phyloP scores from a whole-genome alignment of 2,797 vertebrate genomes.

The Tragopan temminckii region DNA sequence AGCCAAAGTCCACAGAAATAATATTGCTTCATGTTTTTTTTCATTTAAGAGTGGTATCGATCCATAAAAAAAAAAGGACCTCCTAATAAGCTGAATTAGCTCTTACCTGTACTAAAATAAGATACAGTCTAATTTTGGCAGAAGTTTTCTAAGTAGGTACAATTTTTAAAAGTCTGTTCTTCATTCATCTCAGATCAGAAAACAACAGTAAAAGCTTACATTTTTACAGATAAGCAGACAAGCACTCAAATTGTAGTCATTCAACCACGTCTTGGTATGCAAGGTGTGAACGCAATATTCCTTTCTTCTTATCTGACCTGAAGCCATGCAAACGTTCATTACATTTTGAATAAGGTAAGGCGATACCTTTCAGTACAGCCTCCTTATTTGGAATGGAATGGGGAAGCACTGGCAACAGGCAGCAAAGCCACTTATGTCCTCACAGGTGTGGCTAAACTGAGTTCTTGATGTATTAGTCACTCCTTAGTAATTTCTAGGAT shows the following conservation, averaged over 20 bases:
- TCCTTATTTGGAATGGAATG: conserved; percentile 60
- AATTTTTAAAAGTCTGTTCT: background rate
- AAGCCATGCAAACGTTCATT: conserved; percentile 24
- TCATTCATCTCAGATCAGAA: background rate
- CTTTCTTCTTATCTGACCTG: conserved; percentile 35
- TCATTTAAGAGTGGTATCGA: background rate
- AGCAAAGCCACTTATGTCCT: conserved; percentile 45
- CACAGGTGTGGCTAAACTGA: conserved; percentile 62
- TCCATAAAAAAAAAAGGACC: background rate
- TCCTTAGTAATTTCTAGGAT: conserved; percentile 43
- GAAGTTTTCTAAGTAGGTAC: background rate
- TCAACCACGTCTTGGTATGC: background rate
- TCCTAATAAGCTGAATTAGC: background rate
- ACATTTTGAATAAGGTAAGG: background rate
- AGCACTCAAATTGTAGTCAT: background rate
- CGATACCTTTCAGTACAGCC: conserved; percentile 17
- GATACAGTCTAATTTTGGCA: background rate
- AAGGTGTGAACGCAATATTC: conserved; percentile 24
- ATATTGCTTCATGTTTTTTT: background rate
- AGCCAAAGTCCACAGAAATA: background rate
- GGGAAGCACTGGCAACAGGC: conserved; percentile 10
- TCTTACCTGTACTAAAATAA: background rate
- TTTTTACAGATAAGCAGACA: background rate
- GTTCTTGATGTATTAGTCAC: conserved; percentile 51
- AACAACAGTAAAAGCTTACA: background rate